Evolutionary conservation across 35 echinoderm and acorn worm species (phyloP).

Genomic region (Lytechinus variegatus): DNA sequence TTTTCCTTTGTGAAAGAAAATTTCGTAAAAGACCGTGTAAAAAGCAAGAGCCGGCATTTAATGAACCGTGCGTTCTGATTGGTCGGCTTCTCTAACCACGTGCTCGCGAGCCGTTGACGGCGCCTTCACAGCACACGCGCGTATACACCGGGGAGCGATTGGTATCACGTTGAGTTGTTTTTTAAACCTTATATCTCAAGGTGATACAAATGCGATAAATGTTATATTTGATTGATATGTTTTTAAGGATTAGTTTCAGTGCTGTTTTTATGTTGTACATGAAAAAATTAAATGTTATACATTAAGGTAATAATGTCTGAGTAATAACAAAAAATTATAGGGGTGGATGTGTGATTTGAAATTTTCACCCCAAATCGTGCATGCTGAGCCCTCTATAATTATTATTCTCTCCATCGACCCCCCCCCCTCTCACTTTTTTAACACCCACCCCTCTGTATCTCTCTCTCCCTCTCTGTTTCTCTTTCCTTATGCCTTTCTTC

Average conservation of each 20-base stretch:
- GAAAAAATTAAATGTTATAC: no score
- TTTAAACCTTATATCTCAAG: background rate
- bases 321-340: no score
- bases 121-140: background rate
- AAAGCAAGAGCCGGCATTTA: background rate
- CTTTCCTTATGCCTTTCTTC: background rate
- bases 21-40: background rate
- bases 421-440: background rate
- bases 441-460: no score
- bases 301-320: no score
- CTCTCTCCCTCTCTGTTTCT: constrained; percentile 23
- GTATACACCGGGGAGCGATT: background rate
- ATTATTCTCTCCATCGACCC: background rate
- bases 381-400: background rate
- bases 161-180: background rate
- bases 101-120: background rate
- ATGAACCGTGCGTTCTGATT: background rate
- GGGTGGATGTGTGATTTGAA: no score
- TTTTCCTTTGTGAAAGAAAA: background rate
- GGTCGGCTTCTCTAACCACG: background rate
- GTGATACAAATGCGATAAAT: no score
- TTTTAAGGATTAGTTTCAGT: no score
- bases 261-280: no score
- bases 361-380: no score
- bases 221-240: no score